phyloP scores from a whole-genome alignment of 53 echinoderm and acorn worm genomes.

The Arbacia lixula region DNA sequence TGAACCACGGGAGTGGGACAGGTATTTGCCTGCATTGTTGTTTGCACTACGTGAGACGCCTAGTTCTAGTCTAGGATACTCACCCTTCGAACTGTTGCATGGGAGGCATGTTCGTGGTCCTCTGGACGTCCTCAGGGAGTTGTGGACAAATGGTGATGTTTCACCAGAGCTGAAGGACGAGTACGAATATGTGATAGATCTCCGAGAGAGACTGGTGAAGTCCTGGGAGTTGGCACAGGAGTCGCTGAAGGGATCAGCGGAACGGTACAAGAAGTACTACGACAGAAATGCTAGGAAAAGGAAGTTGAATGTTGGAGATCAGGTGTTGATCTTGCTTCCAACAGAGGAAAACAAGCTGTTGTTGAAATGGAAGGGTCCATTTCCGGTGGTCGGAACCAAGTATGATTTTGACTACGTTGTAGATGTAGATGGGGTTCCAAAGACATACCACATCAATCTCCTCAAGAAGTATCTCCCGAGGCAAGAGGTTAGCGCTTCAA shows the following conservation, averaged over 20 bases:
- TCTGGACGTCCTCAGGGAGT: conserved; percentile 24
- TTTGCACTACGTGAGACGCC: conserved; percentile 40
- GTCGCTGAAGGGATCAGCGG: neutral
- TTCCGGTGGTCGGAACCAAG: too few relatives aligned
- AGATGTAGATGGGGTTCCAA: too few relatives aligned
- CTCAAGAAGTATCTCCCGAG: conserved; percentile 25
- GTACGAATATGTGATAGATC: conserved; percentile 45
- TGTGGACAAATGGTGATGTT: conserved; percentile 34
- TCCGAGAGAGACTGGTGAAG: conserved; percentile 13
- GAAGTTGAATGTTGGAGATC: too few relatives aligned
- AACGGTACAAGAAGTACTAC: too few relatives aligned
- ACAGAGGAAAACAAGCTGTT: too few relatives aligned
- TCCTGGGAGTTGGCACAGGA: conserved; percentile 37
- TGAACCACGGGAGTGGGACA: conserved; percentile 40
- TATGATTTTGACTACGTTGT: conserved; percentile 22
- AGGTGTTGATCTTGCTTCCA: too few relatives aligned
- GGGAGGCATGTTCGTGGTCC: conserved; percentile 46
- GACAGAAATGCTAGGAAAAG: too few relatives aligned
- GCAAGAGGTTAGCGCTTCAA: neutral
- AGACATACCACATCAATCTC: conserved; percentile 39
- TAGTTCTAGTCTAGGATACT: conserved; percentile 19
- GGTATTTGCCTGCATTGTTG: conserved; percentile 27
- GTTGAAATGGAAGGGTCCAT: too few relatives aligned
- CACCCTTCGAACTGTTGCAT: conserved; percentile 34
- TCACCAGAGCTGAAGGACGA: conserved; percentile 9